Base-by-base conservation (phyloP, 2,113 vertebrate species). In the Myotis davidii region DNA sequence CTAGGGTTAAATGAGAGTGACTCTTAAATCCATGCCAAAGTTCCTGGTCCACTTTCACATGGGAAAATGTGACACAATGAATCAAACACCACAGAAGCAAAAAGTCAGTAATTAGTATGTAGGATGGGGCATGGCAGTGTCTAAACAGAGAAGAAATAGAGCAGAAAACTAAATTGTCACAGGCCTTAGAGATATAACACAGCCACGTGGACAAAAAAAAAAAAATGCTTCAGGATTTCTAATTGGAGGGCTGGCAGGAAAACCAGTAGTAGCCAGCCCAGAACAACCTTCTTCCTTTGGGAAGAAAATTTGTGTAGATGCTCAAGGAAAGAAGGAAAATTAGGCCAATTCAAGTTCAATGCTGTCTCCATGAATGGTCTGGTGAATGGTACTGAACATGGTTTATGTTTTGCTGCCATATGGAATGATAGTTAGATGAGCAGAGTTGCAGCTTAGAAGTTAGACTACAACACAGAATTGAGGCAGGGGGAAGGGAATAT, bases 101-200 rank as follows among this genome's bases (percentile, higher is more conserved):
- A 83, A 98, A 98, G 98, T 98, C 97, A 97, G 97, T 98, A 98
- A 99, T 99, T 98, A 98, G 98, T 98, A 98, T 98, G 98, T 98
- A 98, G 98, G 98, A 98, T 97, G 85, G 97, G 96, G 98, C 97
- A 97, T 1, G 79, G 97, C 95, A 61, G 88, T 97, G 97, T 98
- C 98, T 98, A 98, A 98, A 98, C 98, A 98, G 97, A 96, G 97
- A 97, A 48, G 98, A 98, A 98, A 72, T 65, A 94, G 97, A 98
- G 98, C 97, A 88, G 98, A 98, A 98, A 98, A 98, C 94, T 97
- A 96, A 98, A 97, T 97, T 97, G 97, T 97, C 96, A 96, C 96
- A 97, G 96, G 97, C 97, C 96, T 95, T 85, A 34, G 95, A 96
- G 97, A 98, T 85, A 96, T 73, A 97, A 54, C 88, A 91, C 94